These are phyloP conservation scores for Hypercompe scribonia DNA, from an alignment of 2,888 invertebrate species.

Conservation along the genomic window DNA sequence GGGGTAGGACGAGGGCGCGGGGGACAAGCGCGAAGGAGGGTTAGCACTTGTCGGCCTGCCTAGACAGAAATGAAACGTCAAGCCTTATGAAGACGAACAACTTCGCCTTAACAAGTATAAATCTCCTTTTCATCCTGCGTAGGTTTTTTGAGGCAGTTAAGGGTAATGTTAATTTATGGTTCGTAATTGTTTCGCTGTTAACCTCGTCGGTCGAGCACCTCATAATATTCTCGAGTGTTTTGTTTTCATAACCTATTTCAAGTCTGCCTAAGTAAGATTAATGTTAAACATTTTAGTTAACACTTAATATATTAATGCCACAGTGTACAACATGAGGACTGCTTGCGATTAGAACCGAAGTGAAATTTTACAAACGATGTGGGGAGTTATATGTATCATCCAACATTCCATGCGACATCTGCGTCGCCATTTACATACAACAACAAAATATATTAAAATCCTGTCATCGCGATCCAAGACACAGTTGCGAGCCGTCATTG, in stretches of 20 bases:
- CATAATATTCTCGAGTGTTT: slow-evolving; percentile 42
- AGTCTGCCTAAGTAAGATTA: slow-evolving; percentile 2
- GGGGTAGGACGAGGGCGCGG: slow-evolving; percentile 50
- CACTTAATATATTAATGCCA: slow-evolving; percentile 22
- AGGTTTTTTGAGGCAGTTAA: slow-evolving; percentile 73
- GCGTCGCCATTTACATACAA: slow-evolving; percentile 80
- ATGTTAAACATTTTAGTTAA: slow-evolving; percentile 22
- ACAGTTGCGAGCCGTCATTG: slow-evolving; percentile 82
- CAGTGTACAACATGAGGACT: slow-evolving; percentile 16
- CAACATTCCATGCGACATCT: slow-evolving; percentile 61
- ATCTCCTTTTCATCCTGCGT: slow-evolving; percentile 76
- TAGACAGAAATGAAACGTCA: slow-evolving; percentile 85
- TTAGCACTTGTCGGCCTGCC: slow-evolving; percentile 82
- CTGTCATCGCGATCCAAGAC: slow-evolving; percentile 82
- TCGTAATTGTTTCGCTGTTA: slow-evolving; percentile 63
- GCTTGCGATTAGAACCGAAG: slow-evolving; percentile 17
- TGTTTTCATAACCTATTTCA: slow-evolving; percentile 32
- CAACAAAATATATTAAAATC: slow-evolving; percentile 85
- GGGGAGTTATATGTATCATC: slow-evolving; percentile 53
- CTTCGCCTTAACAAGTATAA: slow-evolving; percentile 84
- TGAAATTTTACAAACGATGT: slow-evolving; percentile 49
- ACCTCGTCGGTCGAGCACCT: slow-evolving; percentile 46
- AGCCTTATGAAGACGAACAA: slow-evolving; percentile 85
- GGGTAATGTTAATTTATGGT: slow-evolving; percentile 76
- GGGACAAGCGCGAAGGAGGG: slow-evolving; percentile 63